These are phyloP conservation scores for Nesidiocoris tenuis DNA, from an alignment of 2,888 invertebrate genomes.

Conservation along the genomic window DNA sequence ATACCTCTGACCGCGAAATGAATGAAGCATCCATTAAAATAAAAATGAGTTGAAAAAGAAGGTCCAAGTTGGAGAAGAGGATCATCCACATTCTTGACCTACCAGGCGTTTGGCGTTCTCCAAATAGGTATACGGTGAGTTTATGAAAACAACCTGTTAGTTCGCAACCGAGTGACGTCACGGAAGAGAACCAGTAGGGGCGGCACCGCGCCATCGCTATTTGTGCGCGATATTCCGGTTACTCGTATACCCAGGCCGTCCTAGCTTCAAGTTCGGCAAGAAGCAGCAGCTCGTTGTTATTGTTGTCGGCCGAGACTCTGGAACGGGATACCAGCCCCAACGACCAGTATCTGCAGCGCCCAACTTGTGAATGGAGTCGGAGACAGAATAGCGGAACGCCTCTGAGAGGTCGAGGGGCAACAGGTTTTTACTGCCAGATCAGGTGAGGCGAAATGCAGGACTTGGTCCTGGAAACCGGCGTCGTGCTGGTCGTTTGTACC, in stretches of 20 bases:
- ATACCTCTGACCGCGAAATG: too few relatives aligned
- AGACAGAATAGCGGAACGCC: neutral
- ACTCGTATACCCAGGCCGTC: neutral
- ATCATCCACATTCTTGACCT: too few relatives aligned
- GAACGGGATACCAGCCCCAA: neutral
- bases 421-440: neutral
- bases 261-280: neutral
- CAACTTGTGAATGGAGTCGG: neutral
- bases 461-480: neutral
- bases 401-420: neutral
- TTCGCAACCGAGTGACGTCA: neutral
- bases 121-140: too few relatives aligned
- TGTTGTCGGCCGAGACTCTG: neutral
- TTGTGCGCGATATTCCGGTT: neutral
- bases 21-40: too few relatives aligned
- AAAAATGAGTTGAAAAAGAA: too few relatives aligned
- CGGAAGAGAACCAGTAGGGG: neutral
- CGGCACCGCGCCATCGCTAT: neutral
- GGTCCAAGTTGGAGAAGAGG: too few relatives aligned
- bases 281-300: neutral
- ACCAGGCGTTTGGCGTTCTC: too few relatives aligned
- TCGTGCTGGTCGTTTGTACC: neutral
- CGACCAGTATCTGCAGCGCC: neutral
- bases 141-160: neutral
- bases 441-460: neutral